phyloP scores from a whole-genome alignment of 92 coral and sea anemone genomes.

The Galaxea fascicularis region DNA sequence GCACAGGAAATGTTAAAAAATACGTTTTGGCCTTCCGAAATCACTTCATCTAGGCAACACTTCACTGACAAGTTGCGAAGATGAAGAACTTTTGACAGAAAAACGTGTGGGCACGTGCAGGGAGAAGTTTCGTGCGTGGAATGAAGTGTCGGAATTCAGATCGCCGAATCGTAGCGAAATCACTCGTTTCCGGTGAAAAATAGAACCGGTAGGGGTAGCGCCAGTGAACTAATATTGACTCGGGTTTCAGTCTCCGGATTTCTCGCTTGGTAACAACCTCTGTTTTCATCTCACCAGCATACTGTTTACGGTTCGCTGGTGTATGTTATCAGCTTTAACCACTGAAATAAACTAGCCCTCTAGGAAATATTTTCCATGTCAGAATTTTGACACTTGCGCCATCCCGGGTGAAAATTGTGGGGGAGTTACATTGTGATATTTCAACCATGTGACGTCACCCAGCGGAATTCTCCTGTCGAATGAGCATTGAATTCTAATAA shows the following conservation, averaged over 20 bases:
- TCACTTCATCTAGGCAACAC: not conserved
- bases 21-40: not conserved
- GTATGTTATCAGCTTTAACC: not conserved
- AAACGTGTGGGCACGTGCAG: slow-evolving; percentile 41
- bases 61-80: not conserved
- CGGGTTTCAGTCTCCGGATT: slow-evolving; percentile 38
- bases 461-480: slow-evolving; percentile 90
- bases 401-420: slow-evolving; percentile 49
- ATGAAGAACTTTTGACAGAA: slow-evolving; percentile 15
- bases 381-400: not conserved
- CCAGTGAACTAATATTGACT: slow-evolving; percentile 75
- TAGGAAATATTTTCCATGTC: slow-evolving; percentile 25
- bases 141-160: slow-evolving; percentile 33
- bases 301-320: not conserved
- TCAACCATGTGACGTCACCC: slow-evolving; percentile 75
- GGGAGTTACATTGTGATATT: slow-evolving; percentile 77
- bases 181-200: slow-evolving; percentile 75
- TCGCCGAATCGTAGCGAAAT: slow-evolving; percentile 43
- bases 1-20: slow-evolving; percentile 1
- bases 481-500: slow-evolving; percentile 70
- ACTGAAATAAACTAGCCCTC: not conserved
- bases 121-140: slow-evolving; percentile 45
- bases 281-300: not conserved
- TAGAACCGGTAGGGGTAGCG: slow-evolving; percentile 62
- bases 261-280: slow-evolving; percentile 36